Percentiles rank a stretch among this genome's conserved stretches.
These are phyloP conservation scores for Solenopsis fugax DNA, from an alignment of 1,140 invertebrate species.

Conservation along the genomic window DNA sequence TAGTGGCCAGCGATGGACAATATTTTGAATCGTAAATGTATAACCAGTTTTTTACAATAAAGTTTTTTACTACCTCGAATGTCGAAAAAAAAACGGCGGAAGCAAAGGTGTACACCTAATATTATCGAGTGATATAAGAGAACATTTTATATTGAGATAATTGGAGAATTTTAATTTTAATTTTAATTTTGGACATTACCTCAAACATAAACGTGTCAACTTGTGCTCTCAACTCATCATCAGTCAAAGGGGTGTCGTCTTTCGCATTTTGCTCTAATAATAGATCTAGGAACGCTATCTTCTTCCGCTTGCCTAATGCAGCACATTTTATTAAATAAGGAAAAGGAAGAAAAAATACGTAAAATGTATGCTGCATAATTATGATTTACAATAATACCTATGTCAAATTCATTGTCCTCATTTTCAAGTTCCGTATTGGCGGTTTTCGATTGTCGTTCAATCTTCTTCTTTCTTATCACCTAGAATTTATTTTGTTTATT, in stretches of 20 bases:
- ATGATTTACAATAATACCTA: conserved; percentile 15
- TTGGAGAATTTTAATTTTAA: not conserved
- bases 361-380: not conserved
- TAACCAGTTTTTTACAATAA: no score
- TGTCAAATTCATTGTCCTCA: conserved; percentile 13
- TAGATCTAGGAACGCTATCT: conserved; percentile 90
- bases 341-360: not conserved
- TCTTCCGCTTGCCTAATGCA: conserved; percentile 81
- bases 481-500: not conserved
- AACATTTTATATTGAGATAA: not conserved
- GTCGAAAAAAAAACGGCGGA: no score
- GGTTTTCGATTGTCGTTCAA: conserved; percentile 10
- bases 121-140: not conserved
- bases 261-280: conserved; percentile 88
- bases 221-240: conserved; percentile 91
- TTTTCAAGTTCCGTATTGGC: not conserved
- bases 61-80: no score
- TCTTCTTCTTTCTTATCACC: conserved; percentile 56
- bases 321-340: not conserved
- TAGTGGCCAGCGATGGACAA: no score
- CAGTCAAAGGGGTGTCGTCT: conserved; percentile 87
- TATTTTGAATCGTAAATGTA: no score
- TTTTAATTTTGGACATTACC: conserved; percentile 83
- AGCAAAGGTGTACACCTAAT: no score
- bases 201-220: conserved; percentile 93